Evolutionary conservation across 2,797 vertebrate species (phyloP).

Genomic region (Pipistrellus kuhlii): DNA sequence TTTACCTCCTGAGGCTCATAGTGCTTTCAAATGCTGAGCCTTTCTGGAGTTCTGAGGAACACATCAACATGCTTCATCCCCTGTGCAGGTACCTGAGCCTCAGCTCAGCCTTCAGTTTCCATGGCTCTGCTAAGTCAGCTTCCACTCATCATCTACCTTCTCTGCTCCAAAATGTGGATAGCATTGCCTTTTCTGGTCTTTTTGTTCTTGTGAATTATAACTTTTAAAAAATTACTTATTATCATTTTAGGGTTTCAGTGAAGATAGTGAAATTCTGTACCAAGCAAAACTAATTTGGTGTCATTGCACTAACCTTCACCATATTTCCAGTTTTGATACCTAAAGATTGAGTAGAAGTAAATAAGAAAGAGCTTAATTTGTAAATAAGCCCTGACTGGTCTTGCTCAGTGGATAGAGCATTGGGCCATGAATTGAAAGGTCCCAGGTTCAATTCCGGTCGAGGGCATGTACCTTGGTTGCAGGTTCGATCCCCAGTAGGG

Average conservation of each 20-base stretch:
- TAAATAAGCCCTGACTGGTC: background rate
- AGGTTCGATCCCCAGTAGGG: too few relatives aligned
- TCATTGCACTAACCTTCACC: background rate
- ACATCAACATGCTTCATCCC: background rate
- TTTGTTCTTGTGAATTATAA: background rate
- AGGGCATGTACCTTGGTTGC: too few relatives aligned
- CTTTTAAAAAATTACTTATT: constrained; percentile 13
- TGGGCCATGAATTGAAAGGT: too few relatives aligned
- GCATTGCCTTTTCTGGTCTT: background rate
- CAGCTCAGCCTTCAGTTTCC: background rate
- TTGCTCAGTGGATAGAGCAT: too few relatives aligned
- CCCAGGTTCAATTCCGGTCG: too few relatives aligned
- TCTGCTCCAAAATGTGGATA: background rate
- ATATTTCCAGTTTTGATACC: background rate
- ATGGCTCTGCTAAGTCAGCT: background rate
- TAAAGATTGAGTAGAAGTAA: background rate
- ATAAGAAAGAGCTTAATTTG: background rate
- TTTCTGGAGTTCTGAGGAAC: background rate
- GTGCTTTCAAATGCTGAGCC: background rate
- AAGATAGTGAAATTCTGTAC: background rate
- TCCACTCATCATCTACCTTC: background rate
- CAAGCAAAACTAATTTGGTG: constrained; percentile 18
- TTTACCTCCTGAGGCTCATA: background rate
- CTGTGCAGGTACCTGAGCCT: too few relatives aligned
- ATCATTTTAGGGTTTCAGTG: background rate